Percentiles rank a stretch among this genome's conserved stretches.
These are phyloP conservation scores for Henricia sp. DNA, from an alignment of 53 echinoderm and acorn worm genomes.

Conservation along the genomic window DNA sequence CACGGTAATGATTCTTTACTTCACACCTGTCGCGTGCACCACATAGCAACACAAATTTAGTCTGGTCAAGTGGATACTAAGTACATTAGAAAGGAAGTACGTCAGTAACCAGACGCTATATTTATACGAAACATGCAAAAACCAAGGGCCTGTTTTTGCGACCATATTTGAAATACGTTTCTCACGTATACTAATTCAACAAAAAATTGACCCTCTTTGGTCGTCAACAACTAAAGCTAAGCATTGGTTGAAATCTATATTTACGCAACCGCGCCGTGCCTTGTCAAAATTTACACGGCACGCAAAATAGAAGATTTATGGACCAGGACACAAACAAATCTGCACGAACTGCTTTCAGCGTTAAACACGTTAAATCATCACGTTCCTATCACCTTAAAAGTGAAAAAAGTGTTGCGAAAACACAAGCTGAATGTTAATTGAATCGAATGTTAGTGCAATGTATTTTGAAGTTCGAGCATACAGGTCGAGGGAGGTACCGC, in stretches of 20 bases:
- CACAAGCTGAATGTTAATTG: conserved; percentile 13
- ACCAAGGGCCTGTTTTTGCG: too few relatives aligned
- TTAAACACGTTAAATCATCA: not conserved
- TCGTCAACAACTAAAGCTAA: too few relatives aligned
- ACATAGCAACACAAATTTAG: too few relatives aligned
- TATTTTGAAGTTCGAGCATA: conserved; percentile 15
- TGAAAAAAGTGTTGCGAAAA: not conserved
- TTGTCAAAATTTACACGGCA: not conserved
- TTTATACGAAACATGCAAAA: too few relatives aligned
- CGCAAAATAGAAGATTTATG: not conserved
- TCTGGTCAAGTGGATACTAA: too few relatives aligned
- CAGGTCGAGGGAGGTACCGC: not conserved
- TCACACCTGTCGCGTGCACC: too few relatives aligned
- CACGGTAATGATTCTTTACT: too few relatives aligned
- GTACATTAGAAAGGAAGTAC: too few relatives aligned
- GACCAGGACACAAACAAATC: not conserved
- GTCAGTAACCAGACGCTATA: too few relatives aligned
- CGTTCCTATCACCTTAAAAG: not conserved
- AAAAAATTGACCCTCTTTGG: not conserved
- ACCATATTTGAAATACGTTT: too few relatives aligned
- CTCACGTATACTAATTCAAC: too few relatives aligned
- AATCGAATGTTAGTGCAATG: not conserved
- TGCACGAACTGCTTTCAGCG: not conserved
- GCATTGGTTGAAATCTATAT: too few relatives aligned
- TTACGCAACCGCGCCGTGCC: not conserved